These are phyloP conservation scores for Poeciliopsis prolifica DNA, from an alignment of 2,113 vertebrate species.

Conservation along the genomic window DNA sequence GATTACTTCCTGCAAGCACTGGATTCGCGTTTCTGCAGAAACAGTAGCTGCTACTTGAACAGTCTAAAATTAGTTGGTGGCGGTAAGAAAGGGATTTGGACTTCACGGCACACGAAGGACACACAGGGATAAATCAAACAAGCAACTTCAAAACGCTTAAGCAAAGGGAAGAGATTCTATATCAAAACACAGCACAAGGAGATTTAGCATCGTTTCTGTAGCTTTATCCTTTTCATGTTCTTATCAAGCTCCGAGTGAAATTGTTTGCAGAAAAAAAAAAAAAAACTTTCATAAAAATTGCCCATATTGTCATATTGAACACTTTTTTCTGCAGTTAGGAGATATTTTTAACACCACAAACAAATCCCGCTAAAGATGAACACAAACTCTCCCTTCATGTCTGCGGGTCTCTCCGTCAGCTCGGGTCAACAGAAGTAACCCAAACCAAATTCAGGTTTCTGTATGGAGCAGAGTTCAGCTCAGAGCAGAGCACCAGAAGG, in stretches of 20 bases:
- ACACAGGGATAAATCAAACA: background rate
- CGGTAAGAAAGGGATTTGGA: conserved; percentile 21
- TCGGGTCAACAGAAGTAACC: background rate
- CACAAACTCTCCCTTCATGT: background rate
- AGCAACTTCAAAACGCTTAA: background rate
- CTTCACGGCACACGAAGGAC: background rate
- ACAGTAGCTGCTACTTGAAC: conserved; percentile 36
- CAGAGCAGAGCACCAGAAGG: background rate
- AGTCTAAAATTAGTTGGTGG: conserved; percentile 39
- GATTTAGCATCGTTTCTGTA: background rate
- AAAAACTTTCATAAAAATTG: background rate
- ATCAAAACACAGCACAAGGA: background rate
- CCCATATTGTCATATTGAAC: background rate
- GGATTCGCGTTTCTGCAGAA: conserved; percentile 26
- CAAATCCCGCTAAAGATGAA: background rate
- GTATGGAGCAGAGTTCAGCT: background rate
- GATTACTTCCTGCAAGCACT: conserved; percentile 35
- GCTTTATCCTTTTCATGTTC: background rate
- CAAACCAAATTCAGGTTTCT: background rate
- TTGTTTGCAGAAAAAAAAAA: no score
- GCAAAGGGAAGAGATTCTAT: background rate
- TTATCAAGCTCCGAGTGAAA: background rate
- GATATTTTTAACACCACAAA: background rate
- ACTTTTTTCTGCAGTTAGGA: background rate
- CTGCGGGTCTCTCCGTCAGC: background rate